Conservation (phyloP, 2,113 vertebrate genomes). For the Cercocebus atys region DNA sequence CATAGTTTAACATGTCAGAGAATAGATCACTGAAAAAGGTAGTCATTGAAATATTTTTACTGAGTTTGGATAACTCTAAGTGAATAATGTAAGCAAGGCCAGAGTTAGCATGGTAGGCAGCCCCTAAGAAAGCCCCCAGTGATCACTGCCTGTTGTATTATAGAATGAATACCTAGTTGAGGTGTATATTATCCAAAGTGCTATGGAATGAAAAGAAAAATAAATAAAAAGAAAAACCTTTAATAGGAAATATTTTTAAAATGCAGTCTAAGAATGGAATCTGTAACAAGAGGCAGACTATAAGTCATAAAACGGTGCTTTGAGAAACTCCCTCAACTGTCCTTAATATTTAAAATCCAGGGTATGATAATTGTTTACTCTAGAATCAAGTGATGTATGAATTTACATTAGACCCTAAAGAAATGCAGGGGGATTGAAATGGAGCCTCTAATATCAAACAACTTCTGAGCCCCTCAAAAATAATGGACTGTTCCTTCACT, state of each 20-base stretch:
- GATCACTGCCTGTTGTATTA: not conserved
- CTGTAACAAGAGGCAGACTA: not conserved
- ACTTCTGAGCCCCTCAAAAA: slow-evolving; percentile 42
- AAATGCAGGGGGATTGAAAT: not conserved
- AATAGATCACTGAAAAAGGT: not conserved
- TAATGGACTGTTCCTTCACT: slow-evolving; percentile 20
- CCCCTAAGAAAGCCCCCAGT: accelerated
- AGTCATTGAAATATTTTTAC: not conserved
- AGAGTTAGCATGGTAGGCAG: not conserved
- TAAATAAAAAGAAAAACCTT: too few species aligned
- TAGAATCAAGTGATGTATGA: not conserved
- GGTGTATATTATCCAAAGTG: not conserved
- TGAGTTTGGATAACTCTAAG: not conserved
- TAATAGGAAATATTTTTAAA: too few species aligned
- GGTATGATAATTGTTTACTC: not conserved
- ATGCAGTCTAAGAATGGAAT: not conserved
- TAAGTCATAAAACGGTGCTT: not conserved
- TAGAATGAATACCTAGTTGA: not conserved
- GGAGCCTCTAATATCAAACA: slow-evolving; percentile 31
- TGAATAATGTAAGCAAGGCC: not conserved
- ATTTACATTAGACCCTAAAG: slow-evolving; percentile 45
- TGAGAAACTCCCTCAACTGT: slow-evolving; percentile 6
- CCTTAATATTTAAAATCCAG: slow-evolving; percentile 46
- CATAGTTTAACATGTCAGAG: not conserved
- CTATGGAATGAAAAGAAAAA: not conserved